Evolutionary conservation across 1,140 invertebrate genomes (phyloP), one percentile per base, ranked within the genome.

Genomic region (Bombus fervidus): DNA sequence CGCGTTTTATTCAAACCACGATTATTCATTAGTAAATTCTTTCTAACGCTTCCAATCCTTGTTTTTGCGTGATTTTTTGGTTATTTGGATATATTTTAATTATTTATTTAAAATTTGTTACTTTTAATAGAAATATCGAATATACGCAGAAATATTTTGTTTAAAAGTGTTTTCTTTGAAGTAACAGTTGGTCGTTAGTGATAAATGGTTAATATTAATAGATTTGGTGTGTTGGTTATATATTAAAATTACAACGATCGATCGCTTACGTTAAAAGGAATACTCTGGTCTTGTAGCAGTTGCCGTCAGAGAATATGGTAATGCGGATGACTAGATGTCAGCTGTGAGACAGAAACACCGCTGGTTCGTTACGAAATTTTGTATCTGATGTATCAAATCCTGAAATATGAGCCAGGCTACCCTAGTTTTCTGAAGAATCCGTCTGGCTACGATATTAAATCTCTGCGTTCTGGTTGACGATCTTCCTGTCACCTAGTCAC

Each of bases 381-480:
- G 1, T 22, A 53, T 53, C 18, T 53, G 83, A 86, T 66, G 76
- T 88, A 92, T 89, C 83, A 81, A 41, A 66, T 47, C 82, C 28
- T 88, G 80, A 92, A 89, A 89, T 90, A 89, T 74, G 85, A 91
- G 83, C 82, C 41, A 81, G 81, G 81, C 90, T 90, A 88, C 81
- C 79, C 83, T 59, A n/a, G 18, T 66, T 66, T 75, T 25, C 18
- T 10, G 31, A 39, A 6, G 18, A 69, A 34, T 78, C 18, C 47
- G 28, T 13, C 53, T 31, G 18, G 25, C 9, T 47, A 18, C 59
- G 59, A 85, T 85, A 87, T 89, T 87, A 81, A 87, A 89, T 88
- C 79, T 64, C 43, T 28, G 41, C 53, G 68, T 28, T 41, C 41
- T 34, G 53, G 2, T 41, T 81, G 59, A 81, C 57, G 57, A 71